These are phyloP conservation scores for Chauna torquata DNA, from an alignment of 2,113 vertebrate genomes.

Conservation along the genomic window DNA sequence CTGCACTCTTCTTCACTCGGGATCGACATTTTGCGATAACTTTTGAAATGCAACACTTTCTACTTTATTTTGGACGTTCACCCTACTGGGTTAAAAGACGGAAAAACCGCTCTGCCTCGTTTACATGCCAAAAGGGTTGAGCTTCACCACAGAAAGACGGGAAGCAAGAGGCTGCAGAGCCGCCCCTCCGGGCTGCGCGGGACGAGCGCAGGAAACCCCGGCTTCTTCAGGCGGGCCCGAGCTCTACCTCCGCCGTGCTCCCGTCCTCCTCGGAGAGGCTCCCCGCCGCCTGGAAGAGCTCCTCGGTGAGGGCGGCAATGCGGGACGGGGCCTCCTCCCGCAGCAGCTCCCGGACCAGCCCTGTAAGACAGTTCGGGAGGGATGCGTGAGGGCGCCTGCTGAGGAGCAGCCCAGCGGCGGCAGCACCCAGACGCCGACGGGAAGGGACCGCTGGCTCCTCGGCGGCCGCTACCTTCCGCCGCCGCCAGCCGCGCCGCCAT, in stretches of 20 bases:
- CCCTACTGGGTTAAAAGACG: accelerated
- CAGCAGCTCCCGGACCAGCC: conserved; percentile 74
- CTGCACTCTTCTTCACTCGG: too few relatives aligned
- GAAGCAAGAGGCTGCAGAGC: background rate
- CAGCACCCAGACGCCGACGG: accelerated
- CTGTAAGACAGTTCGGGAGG: conserved; percentile 59
- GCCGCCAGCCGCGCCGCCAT: background rate
- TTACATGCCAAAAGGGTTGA: accelerated
- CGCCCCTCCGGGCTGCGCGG: too few relatives aligned
- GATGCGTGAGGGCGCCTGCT: background rate
- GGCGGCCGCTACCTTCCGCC: background rate
- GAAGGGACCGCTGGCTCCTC: accelerated
- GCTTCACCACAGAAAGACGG: accelerated
- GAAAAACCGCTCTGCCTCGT: accelerated
- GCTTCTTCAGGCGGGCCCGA: background rate
- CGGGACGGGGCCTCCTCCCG: conserved; percentile 40
- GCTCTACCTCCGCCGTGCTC: conserved; percentile 31
- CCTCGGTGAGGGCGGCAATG: conserved; percentile 76
- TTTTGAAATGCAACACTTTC: background rate
- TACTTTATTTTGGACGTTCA: background rate
- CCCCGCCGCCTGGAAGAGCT: conserved; percentile 77
- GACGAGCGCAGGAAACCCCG: accelerated
- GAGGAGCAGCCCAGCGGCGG: accelerated
- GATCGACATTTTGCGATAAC: accelerated
- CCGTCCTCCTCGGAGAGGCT: conserved; percentile 26